Conservation (phyloP, 2,797 vertebrate species). For the Acrossocheilus fasciatus region DNA sequence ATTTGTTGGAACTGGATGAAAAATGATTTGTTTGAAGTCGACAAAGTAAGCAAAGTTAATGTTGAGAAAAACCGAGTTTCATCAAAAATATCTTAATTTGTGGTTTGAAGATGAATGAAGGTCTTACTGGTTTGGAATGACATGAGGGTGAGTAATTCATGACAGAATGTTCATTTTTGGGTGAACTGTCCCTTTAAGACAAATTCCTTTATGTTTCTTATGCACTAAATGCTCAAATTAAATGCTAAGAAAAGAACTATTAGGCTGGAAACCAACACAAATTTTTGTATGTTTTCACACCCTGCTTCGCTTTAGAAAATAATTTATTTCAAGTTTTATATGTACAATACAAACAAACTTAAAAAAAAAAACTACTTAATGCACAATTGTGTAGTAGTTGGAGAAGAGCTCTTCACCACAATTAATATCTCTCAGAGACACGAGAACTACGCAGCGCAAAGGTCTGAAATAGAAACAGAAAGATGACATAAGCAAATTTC, state of each 20-base stretch:
- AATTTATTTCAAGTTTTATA: not conserved
- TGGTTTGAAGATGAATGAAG: too few relatives aligned
- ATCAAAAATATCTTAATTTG: too few relatives aligned
- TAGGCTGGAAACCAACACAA: not conserved
- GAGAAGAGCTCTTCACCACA: constrained; percentile 93
- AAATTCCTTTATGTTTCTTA: not conserved
- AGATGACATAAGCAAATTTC: not conserved
- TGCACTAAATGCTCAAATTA: not conserved
- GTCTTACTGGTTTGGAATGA: too few relatives aligned
- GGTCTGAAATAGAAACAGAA: constrained; percentile 71
- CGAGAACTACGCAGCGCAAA: constrained; percentile 88
- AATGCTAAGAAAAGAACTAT: not conserved
- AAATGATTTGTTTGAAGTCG: too few relatives aligned
- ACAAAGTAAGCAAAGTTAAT: too few relatives aligned
- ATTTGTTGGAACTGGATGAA: too few relatives aligned
- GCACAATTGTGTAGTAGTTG: constrained; percentile 93
- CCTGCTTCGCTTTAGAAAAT: not conserved
- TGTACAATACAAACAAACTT: not conserved
- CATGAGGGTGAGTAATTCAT: too few relatives aligned
- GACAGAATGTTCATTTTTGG: too few relatives aligned
- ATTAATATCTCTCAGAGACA: constrained; percentile 86
- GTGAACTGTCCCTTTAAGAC: not conserved
- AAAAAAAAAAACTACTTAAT: constrained; percentile 59
- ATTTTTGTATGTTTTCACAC: not conserved
- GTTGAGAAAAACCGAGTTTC: too few relatives aligned